phyloP scores from a whole-genome alignment of 2,888 invertebrate species.

The Caenorhabditis sp. region DNA sequence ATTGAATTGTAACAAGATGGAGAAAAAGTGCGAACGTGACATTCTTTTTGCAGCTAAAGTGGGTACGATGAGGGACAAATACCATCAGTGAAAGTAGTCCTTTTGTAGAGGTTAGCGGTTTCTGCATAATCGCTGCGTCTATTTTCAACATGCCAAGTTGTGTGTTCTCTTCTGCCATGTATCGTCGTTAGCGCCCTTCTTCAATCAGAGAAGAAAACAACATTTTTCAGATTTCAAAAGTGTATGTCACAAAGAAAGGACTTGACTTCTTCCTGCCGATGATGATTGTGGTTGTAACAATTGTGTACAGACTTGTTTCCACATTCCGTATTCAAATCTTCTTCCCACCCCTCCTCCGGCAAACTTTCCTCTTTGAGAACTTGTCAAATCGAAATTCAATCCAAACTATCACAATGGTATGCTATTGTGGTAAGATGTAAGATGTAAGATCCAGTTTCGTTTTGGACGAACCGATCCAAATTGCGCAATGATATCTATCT shows the following conservation, averaged over 20 bases:
- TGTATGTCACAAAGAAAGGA: not conserved
- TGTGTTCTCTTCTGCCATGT: not conserved
- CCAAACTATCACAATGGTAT: constrained; percentile 34
- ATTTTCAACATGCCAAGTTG: constrained; percentile 15
- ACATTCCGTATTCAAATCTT: constrained; percentile 1
- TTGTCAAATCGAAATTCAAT: constrained; percentile 34
- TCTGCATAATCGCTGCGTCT: constrained; percentile 26
- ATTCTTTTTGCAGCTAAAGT: constrained; percentile 32
- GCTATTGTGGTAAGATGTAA: no score
- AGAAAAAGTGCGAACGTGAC: constrained; percentile 29
- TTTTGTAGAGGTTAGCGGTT: constrained; percentile 35
- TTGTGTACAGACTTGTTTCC: constrained; percentile 1
- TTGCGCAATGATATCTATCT: constrained; percentile 49
- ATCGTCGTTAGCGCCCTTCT: not conserved
- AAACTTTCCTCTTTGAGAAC: constrained; percentile 8
- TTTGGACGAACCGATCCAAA: constrained; percentile 18
- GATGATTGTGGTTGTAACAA: constrained; percentile 1
- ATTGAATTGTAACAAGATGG: not conserved
- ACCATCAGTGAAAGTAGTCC: constrained; percentile 47
- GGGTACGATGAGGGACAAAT: not conserved
- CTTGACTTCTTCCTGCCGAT: not conserved
- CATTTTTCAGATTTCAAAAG: not conserved
- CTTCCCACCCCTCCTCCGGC: no score
- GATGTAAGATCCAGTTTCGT: constrained; percentile 55
- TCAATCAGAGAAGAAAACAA: constrained; percentile 1